phyloP scores from a whole-genome alignment of 2,113 vertebrate genomes.

The Dascyllus trimaculatus region DNA sequence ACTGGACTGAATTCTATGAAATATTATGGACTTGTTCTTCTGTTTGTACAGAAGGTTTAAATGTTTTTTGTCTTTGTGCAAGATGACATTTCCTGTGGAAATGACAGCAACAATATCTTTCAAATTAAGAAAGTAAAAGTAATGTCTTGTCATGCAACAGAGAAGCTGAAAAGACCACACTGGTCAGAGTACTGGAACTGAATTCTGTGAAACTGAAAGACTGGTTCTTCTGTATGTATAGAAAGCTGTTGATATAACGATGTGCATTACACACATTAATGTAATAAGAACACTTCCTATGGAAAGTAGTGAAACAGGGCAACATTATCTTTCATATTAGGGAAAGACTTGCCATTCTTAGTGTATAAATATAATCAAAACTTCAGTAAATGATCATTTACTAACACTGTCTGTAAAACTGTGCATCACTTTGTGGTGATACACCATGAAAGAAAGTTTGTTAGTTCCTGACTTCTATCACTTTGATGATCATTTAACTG shows the following conservation, averaged over 20 bases:
- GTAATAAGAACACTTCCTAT: neutral
- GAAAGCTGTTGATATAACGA: too few species aligned
- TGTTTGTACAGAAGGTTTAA: slow-evolving; percentile 10
- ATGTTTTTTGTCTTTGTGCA: neutral
- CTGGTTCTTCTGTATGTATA: too few species aligned
- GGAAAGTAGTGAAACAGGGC: neutral
- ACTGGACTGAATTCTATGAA: neutral
- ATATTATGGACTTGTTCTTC: slow-evolving; percentile 11
- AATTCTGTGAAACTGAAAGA: too few species aligned
- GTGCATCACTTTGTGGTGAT: neutral
- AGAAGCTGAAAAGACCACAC: too few species aligned
- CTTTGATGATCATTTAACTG: neutral
- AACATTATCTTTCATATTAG: neutral
- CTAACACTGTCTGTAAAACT: neutral
- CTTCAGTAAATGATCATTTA: neutral
- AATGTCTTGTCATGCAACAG: slow-evolving; percentile 31
- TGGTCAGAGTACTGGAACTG: too few species aligned
- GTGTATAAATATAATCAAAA: too few species aligned
- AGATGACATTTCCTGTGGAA: slow-evolving; percentile 24
- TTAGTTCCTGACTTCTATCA: neutral
- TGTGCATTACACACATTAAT: neutral
- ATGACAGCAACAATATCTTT: slow-evolving; percentile 25
- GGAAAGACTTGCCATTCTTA: neutral
- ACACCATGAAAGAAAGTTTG: slow-evolving; percentile 1
- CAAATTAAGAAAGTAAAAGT: slow-evolving; percentile 13